Conservation (phyloP, 2,888 invertebrate genomes). For the Coremacera marginata region DNA sequence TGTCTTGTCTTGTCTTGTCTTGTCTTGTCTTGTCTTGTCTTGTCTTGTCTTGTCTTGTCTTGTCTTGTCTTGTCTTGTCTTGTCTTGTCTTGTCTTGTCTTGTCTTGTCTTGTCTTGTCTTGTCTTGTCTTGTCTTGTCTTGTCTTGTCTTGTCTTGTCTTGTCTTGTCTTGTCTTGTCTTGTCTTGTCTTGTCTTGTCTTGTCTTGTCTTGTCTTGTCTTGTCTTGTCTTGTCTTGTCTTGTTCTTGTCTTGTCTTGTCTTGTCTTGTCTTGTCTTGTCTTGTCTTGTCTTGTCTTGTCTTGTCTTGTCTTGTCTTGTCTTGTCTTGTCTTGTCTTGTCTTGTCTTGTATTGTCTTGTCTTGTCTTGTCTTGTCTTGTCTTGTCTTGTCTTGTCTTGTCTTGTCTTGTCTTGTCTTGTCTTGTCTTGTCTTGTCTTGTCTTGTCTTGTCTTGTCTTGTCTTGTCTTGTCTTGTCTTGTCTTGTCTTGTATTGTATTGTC, state of each 20-base stretch:
- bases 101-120: too few relatives aligned
- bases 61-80: too few relatives aligned
- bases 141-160: too few relatives aligned
- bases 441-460: conserved; percentile 15
- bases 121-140: too few relatives aligned
- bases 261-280: conserved; percentile 26
- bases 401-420: conserved; percentile 20
- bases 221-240: too few relatives aligned
- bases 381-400: conserved; percentile 23
- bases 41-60: too few relatives aligned
- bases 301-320: conserved; percentile 20
- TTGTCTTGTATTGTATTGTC: neutral
- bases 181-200: too few relatives aligned
- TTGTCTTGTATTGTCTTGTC: conserved; percentile 25
- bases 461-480: conserved; percentile 16
- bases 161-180: too few relatives aligned
- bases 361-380: conserved; percentile 28
- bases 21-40: too few relatives aligned
- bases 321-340: conserved; percentile 28
- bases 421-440: conserved; percentile 21
- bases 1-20: too few relatives aligned
- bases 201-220: too few relatives aligned
- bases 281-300: conserved; percentile 24
- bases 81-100: too few relatives aligned
- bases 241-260: conserved; percentile 20